Evolutionary conservation across 2,888 invertebrate genomes (phyloP).

Genomic region (Steinernema hermaphroditum): DNA sequence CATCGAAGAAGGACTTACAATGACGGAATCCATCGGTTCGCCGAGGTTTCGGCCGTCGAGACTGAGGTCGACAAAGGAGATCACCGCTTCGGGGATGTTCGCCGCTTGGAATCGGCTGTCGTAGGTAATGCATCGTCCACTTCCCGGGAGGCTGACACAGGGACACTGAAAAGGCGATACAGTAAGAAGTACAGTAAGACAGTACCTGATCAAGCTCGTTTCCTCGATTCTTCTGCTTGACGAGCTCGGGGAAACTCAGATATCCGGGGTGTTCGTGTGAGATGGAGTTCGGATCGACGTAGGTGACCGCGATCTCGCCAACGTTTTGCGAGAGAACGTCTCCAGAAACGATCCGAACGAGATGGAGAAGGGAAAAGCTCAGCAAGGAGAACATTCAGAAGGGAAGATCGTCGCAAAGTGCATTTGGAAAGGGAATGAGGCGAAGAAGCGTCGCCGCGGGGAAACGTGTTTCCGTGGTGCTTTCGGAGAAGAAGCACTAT

Average conservation of each 20-base stretch:
- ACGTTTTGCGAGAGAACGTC: slow-evolving; percentile 15
- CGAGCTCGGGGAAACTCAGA: slow-evolving; percentile 38
- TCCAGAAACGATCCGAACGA: not conserved
- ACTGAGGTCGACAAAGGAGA: slow-evolving; percentile 60
- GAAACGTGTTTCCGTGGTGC: slow-evolving; percentile 5
- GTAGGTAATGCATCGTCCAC: slow-evolving; percentile 59
- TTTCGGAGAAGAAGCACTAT: not conserved
- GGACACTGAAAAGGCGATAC: slow-evolving; percentile 54
- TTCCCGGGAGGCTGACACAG: slow-evolving; percentile 58
- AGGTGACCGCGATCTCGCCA: not conserved
- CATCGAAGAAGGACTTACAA: slow-evolving; percentile 46
- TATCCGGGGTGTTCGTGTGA: slow-evolving; percentile 24
- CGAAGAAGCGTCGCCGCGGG: slow-evolving; percentile 2
- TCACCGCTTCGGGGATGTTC: slow-evolving; percentile 60
- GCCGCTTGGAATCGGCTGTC: slow-evolving; percentile 58
- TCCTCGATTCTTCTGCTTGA: slow-evolving; percentile 52
- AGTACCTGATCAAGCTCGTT: slow-evolving; percentile 55
- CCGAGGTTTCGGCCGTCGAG: not conserved
- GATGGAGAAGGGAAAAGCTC: not conserved
- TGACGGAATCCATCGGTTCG: slow-evolving; percentile 39
- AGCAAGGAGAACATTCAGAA: not conserved
- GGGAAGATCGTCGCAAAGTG: slow-evolving; percentile 11
- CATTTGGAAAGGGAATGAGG: slow-evolving; percentile 9
- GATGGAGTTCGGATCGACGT: slow-evolving; percentile 15
- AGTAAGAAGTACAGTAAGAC: not conserved